Evolutionary conservation across 2,113 vertebrate species (phyloP), one percentile per base, ranked within the genome.

Genomic region (Phaethornis superciliosus): DNA sequence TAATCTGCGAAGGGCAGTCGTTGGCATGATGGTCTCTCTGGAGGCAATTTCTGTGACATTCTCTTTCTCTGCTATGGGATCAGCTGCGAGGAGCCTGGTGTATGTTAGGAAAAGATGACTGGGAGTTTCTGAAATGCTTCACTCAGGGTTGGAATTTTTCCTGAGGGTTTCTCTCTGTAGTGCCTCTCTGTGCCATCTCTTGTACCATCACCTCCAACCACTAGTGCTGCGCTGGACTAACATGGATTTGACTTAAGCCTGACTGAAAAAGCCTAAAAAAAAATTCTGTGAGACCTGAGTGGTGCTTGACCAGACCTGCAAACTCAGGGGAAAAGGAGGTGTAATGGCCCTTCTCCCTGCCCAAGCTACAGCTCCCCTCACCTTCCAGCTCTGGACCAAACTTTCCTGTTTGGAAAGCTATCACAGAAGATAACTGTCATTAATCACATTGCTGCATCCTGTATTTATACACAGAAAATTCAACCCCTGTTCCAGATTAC

Each of bases 391-490:
- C 65, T 46, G 70, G 23, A 84, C 46, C 89, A 81, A 84, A 76
- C 35, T 60, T 82, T 9, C 44, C 63, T 76, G 20, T 69, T 95
- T 82, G 40, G 40, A 40, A 40, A 40, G 40, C 13, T 67, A 44
- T 32, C 46, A 54, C 63, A 81, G 75, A 64, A 88, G 42, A 81
- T 69, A 74, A 77, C 58, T 54, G 49, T n/a, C 64, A 78, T 94
- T 91, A 88, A 88, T 88, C 91, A 93, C 32, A 40, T 10, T 46
- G 62, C 71, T 90, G 68, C 79, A 83, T 81, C 40, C 40, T 64
- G 51, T 82, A 88, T 68, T 93, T 62, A 78, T 23, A 55, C 15
- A 64, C 2, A 75, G 91, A 90, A 94, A 88, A 95, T 47, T 83
- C 60, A 68, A 22, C 19, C 49, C 7, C 11, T 77, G 18, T 68